These are phyloP conservation scores for Sebastes steindachneri DNA, from an alignment of 2,797 vertebrate species.

Conservation along the genomic window DNA sequence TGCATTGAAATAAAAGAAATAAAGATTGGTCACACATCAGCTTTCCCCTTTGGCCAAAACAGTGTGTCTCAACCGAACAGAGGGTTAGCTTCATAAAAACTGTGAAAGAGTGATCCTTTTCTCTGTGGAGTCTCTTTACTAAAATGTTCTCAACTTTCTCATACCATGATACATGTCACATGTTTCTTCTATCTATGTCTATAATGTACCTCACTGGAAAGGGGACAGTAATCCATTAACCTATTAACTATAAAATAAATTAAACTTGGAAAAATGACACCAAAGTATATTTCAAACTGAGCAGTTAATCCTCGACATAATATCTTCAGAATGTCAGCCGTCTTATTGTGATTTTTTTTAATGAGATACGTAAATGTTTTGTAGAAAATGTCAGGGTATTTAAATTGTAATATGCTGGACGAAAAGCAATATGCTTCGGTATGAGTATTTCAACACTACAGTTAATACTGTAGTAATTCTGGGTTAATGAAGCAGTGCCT, in stretches of 20 bases:
- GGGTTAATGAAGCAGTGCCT: slow-evolving; percentile 44
- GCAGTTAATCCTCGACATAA: not conserved
- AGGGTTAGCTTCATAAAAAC: slow-evolving; percentile 1
- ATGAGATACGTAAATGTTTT: not conserved
- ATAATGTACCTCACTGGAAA: not conserved
- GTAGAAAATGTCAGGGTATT: not conserved
- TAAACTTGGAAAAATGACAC: not conserved
- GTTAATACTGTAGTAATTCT: slow-evolving; percentile 30
- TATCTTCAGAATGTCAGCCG: not conserved
- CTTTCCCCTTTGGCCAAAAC: slow-evolving; percentile 37
- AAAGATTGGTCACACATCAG: slow-evolving; percentile 26
- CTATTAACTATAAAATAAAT: not conserved
- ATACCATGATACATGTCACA: not conserved
- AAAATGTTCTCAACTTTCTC: slow-evolving; percentile 2
- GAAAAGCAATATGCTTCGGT: not conserved
- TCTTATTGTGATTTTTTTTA: not conserved
- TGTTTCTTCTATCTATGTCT: not conserved
- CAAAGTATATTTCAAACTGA: not conserved
- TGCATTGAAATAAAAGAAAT: slow-evolving; percentile 22
- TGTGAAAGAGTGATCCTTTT: not conserved
- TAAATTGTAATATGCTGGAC: not conserved
- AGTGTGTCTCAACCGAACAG: not conserved
- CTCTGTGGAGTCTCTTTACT: not conserved
- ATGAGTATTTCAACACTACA: not conserved
- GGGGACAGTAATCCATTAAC: not conserved